These are phyloP conservation scores for Thripadectes ignobilis DNA, from an alignment of 2,797 vertebrate genomes.

Conservation along the genomic window DNA sequence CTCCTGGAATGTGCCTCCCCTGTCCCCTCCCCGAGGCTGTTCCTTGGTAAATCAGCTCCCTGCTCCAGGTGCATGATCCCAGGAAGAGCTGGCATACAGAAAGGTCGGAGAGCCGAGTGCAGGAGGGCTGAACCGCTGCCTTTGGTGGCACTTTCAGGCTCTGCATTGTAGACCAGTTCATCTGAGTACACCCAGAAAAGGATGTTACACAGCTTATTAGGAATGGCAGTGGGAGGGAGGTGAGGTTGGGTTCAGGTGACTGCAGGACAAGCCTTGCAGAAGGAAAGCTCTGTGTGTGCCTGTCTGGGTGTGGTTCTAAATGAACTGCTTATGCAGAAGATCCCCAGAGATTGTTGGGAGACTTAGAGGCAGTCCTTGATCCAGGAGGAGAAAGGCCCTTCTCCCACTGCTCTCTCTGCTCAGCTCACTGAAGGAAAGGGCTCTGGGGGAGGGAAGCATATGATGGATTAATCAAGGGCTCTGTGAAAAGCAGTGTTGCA, in stretches of 20 bases:
- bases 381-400: conserved; percentile 1
- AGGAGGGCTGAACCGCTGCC: conserved; percentile 41
- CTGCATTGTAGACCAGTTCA: background rate
- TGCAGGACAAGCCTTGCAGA: conserved; percentile 41
- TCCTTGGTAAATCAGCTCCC: conserved; percentile 3
- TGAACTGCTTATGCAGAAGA: background rate
- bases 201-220: background rate
- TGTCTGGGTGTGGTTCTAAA: background rate
- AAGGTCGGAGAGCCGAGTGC: conserved; percentile 42
- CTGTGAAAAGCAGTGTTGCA: background rate
- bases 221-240: background rate
- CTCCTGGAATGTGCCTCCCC: conserved; percentile 3
- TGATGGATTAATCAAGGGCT: background rate
- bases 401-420: background rate
- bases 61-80: conserved; percentile 37
- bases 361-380: background rate
- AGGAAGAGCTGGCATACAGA: conserved; percentile 55
- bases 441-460: conserved; percentile 37
- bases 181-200: background rate
- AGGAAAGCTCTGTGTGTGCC: background rate
- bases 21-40: background rate
- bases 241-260: background rate
- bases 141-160: conserved; percentile 25
- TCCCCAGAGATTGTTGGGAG: background rate
- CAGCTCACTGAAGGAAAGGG: background rate